Conservation (phyloP, 2,888 invertebrate species). For the Therioaphis trifolii region DNA sequence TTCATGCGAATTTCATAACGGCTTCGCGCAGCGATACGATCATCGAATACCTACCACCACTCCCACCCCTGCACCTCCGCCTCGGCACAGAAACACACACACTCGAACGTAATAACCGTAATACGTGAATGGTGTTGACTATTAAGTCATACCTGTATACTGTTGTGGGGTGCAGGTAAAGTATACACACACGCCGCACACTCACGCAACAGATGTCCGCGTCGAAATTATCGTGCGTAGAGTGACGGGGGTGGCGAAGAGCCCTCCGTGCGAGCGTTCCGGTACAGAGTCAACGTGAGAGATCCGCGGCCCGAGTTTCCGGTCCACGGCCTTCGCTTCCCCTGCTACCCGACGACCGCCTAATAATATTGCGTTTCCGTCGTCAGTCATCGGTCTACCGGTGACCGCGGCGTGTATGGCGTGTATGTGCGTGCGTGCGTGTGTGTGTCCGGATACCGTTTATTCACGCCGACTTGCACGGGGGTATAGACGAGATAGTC, state of each 20-base stretch:
- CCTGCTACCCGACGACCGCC: not conserved
- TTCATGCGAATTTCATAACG: constrained; percentile 12
- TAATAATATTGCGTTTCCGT: constrained; percentile 38
- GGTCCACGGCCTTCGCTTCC: constrained; percentile 49
- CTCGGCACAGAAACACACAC: too few species aligned
- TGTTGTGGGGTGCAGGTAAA: not conserved
- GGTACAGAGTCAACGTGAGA: constrained; percentile 61
- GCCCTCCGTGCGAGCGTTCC: constrained; percentile 35
- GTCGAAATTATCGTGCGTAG: not conserved
- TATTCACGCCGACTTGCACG: not conserved
- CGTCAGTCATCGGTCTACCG: constrained; percentile 2
- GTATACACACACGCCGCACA: too few species aligned
- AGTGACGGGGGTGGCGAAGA: not conserved
- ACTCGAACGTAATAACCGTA: not conserved
- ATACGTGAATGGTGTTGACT: too few species aligned
- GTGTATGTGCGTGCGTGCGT: not conserved
- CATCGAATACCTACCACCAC: not conserved
- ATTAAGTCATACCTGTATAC: too few species aligned
- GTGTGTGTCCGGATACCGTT: constrained; percentile 7
- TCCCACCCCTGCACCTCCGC: too few species aligned
- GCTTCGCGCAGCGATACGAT: constrained; percentile 8
- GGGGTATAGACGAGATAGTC: not conserved
- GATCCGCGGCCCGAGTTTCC: constrained; percentile 59
- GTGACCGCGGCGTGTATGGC: not conserved
- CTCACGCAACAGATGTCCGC: too few species aligned